These are phyloP conservation scores for Lepidocyrtoides sp. DNA, from an alignment of 2,888 invertebrate genomes.

Conservation along the genomic window DNA sequence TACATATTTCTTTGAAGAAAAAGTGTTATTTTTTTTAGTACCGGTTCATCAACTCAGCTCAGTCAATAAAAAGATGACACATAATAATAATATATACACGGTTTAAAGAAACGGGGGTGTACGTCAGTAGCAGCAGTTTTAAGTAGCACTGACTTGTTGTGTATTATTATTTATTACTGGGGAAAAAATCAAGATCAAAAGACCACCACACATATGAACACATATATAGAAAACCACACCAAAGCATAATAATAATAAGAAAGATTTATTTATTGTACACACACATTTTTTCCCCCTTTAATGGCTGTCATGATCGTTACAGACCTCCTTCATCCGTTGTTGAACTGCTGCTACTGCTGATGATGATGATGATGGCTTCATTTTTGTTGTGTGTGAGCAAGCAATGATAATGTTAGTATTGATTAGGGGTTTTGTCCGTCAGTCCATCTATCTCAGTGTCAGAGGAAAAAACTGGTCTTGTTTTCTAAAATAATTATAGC, in stretches of 20 bases:
- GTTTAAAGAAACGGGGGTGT: background rate
- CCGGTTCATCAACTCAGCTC: background rate
- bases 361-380: constrained; percentile 63
- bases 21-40: background rate
- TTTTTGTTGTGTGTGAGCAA: background rate
- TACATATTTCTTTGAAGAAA: background rate
- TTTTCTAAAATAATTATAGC: constrained; percentile 31
- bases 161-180: background rate
- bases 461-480: constrained; percentile 65
- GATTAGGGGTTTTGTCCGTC: constrained; percentile 61
- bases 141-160: too few species aligned
- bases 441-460: constrained; percentile 14
- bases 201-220: background rate
- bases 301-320: constrained; percentile 5
- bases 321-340: constrained; percentile 64
- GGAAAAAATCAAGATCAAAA: background rate
- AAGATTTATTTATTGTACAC: too few species aligned
- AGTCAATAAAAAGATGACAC: background rate
- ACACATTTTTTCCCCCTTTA: background rate
- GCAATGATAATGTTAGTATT: constrained; percentile 28
- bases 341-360: too few species aligned
- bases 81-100: too few species aligned
- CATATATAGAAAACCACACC: background rate
- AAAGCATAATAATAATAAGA: too few species aligned
- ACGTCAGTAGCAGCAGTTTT: too few species aligned